These are phyloP conservation scores for Ypsolopha sequella DNA, from an alignment of 2,888 invertebrate species.

Conservation along the genomic window DNA sequence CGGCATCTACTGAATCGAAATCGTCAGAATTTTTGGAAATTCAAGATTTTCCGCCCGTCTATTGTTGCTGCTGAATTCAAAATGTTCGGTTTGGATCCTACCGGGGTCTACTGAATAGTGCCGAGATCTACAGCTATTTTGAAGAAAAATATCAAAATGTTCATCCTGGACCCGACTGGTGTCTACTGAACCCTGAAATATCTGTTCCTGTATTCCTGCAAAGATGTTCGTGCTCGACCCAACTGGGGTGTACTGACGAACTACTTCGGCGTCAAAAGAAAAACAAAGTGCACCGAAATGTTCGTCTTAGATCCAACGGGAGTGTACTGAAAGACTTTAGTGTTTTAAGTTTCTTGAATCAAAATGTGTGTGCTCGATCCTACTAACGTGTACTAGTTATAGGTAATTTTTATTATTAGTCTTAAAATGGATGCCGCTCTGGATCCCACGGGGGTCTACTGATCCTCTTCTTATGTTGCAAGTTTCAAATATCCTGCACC, in stretches of 20 bases:
- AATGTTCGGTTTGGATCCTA: slow-evolving; percentile 10
- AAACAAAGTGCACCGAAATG: slow-evolving; percentile 29
- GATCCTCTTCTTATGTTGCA: slow-evolving; percentile 14
- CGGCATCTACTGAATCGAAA: slow-evolving; percentile 41
- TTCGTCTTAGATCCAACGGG: slow-evolving; percentile 56
- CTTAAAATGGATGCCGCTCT: slow-evolving; percentile 38
- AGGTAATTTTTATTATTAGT: slow-evolving; percentile 9
- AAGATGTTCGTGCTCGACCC: slow-evolving; percentile 53
- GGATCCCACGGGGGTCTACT: slow-evolving; percentile 52
- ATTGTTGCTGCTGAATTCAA: slow-evolving; percentile 5
- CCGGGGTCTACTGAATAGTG: slow-evolving; percentile 8
- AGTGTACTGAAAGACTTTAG: slow-evolving; percentile 43
- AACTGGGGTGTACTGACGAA: slow-evolving; percentile 49
- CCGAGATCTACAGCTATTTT: slow-evolving; percentile 2
- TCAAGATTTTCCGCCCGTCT: neutral
- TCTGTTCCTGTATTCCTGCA: neutral
- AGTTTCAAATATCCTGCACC: slow-evolving; percentile 3
- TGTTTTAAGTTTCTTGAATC: slow-evolving; percentile 20
- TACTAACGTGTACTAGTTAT: slow-evolving; percentile 40
- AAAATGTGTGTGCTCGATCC: slow-evolving; percentile 40
- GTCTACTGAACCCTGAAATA: slow-evolving; percentile 29
- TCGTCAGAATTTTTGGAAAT: neutral
- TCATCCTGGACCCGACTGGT: slow-evolving; percentile 49
- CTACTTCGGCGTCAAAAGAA: slow-evolving; percentile 9
- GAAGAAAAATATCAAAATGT: slow-evolving; percentile 35